phyloP scores from a whole-genome alignment of 2,113 vertebrate species.

The Microcebus lehilahytsara region DNA sequence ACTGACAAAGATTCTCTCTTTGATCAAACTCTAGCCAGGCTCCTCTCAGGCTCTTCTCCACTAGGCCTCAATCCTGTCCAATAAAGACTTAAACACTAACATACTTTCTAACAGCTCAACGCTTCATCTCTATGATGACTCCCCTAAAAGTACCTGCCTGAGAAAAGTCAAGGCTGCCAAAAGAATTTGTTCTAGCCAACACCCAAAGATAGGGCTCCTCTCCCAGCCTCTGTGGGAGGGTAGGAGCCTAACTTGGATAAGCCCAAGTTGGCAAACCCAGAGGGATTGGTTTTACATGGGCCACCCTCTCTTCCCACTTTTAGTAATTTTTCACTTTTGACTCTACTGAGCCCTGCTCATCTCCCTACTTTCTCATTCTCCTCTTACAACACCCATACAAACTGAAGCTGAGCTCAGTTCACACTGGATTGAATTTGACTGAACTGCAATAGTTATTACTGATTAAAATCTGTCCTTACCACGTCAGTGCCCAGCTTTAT shows the following conservation, averaged over 20 bases:
- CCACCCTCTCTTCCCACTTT: not conserved
- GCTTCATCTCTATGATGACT: not conserved
- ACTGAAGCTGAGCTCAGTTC: not conserved
- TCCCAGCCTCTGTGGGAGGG: not conserved
- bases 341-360: not conserved
- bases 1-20: not conserved
- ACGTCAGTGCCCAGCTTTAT: not conserved
- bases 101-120: not conserved
- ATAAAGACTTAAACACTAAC: not conserved
- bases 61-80: not conserved
- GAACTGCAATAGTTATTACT: not conserved
- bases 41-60: not conserved
- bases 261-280: not conserved
- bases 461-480: not conserved
- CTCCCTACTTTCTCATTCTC: not conserved
- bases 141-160: not conserved
- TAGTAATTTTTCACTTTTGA: not conserved
- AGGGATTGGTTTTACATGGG: not conserved
- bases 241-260: not conserved
- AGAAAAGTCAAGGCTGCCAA: not conserved
- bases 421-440: not conserved
- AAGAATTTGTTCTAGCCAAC: not conserved
- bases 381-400: not conserved
- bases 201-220: not conserved
- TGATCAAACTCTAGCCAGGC: not conserved